These are phyloP conservation scores for Arbacia lixula DNA, from an alignment of 53 echinoderm and acorn worm species.

Conservation along the genomic window DNA sequence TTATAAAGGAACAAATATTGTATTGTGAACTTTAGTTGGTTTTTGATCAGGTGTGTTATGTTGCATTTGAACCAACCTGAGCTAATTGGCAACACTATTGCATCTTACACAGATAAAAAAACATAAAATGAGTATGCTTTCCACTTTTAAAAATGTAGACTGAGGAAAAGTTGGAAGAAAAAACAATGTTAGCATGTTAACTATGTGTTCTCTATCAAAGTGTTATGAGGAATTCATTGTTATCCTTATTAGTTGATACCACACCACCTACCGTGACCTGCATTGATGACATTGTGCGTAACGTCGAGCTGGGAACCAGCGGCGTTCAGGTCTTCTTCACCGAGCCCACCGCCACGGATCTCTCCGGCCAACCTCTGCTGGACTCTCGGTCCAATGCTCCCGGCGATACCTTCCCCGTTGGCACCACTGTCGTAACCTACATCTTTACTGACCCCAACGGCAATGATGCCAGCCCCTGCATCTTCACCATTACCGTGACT, in stretches of 20 bases:
- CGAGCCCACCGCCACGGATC: conserved; percentile 52
- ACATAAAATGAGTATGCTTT: no score
- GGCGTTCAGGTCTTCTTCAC: conserved; percentile 1
- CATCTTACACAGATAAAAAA: no score
- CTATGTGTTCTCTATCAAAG: no score
- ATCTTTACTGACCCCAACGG: conserved; percentile 48
- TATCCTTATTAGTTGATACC: conserved; percentile 22
- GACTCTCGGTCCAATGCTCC: background rate
- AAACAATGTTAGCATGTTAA: no score
- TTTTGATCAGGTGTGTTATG: no score
- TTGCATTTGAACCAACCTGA: no score
- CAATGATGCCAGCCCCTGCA: conserved; percentile 20
- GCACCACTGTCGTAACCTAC: conserved; percentile 48
- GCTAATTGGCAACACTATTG: no score
- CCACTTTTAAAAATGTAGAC: no score
- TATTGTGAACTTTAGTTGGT: no score
- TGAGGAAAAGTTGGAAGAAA: no score
- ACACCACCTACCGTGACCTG: conserved; percentile 6
- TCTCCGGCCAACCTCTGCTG: conserved; percentile 28
- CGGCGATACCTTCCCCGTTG: conserved; percentile 32
- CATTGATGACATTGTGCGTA: background rate
- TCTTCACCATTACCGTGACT: conserved; percentile 20
- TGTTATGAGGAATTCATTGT: no score
- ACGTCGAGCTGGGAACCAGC: conserved; percentile 45
- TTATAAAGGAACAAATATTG: no score